Conservation (phyloP, 2,113 vertebrate genomes). For the Labrus mixtus region DNA sequence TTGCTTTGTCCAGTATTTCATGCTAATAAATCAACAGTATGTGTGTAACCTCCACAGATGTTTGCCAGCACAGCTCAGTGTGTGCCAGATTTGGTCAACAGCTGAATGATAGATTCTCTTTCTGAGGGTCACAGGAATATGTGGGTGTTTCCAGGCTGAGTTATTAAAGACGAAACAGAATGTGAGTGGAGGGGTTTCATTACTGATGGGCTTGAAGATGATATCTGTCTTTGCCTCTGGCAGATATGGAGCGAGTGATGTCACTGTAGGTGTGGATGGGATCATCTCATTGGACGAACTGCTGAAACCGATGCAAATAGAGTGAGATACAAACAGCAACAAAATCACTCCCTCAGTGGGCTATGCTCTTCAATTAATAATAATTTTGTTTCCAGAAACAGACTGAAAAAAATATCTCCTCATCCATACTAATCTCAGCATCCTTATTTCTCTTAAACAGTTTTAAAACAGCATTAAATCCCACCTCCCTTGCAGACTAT, state of each 20-base stretch:
- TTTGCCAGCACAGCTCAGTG: slow-evolving; percentile 51
- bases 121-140: slow-evolving; percentile 70
- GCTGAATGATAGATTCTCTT: slow-evolving; percentile 73
- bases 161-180: slow-evolving; percentile 74
- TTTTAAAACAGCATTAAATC: slow-evolving; percentile 40
- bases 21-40: slow-evolving; percentile 76
- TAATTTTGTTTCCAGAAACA: slow-evolving; percentile 49
- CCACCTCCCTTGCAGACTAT: slow-evolving; percentile 3
- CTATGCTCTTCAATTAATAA: slow-evolving; percentile 48
- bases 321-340: slow-evolving; percentile 22
- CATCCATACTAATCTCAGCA: slow-evolving; percentile 50
- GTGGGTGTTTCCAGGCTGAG: slow-evolving; percentile 63
- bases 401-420: slow-evolving; percentile 46
- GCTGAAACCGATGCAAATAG: slow-evolving; percentile 55
- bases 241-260: slow-evolving; percentile 60
- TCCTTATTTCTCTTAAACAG: slow-evolving; percentile 46
- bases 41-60: slow-evolving; percentile 58
- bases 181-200: slow-evolving; percentile 65
- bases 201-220: slow-evolving; percentile 67
- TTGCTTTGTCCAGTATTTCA: slow-evolving; percentile 76
- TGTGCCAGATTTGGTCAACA: slow-evolving; percentile 73
- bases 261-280: slow-evolving; percentile 55
- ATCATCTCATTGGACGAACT: slow-evolving; percentile 53
- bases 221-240: slow-evolving; percentile 60
- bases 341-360: slow-evolving; percentile 21